Conservation (phyloP, 2,888 invertebrate genomes). For the Ophion ellenae region DNA sequence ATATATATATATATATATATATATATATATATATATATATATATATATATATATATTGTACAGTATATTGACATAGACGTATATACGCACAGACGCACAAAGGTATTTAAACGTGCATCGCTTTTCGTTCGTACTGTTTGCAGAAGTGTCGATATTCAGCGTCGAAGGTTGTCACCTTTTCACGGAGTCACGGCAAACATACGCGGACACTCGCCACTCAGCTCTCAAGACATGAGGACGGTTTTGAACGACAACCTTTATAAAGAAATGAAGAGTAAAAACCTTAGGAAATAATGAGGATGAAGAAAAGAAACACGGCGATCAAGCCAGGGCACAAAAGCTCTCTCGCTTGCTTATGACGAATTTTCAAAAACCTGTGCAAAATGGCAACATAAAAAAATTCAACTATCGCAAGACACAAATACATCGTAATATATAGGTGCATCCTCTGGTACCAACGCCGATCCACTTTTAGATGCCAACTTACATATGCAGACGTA, state of each 20-base stretch:
- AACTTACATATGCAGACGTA: constrained; percentile 44
- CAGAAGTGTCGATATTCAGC: constrained; percentile 97
- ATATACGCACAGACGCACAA: neutral
- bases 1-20: neutral
- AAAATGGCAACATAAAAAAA: constrained; percentile 41
- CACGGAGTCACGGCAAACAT: constrained; percentile 88
- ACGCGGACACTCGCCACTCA: constrained; percentile 88
- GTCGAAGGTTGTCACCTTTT: constrained; percentile 95
- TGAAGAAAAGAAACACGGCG: constrained; percentile 11
- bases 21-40: neutral
- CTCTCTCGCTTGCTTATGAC: constrained; percentile 4
- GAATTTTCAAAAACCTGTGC: constrained; percentile 15
- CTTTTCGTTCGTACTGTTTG: constrained; percentile 83
- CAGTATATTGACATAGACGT: neutral
- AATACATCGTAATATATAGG: constrained; percentile 27
- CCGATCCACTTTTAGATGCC: constrained; percentile 61
- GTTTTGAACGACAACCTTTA: constrained; percentile 57
- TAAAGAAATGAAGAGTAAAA: constrained; percentile 40
- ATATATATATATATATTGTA: neutral
- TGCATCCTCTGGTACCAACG: constrained; percentile 54
- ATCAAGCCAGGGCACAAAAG: constrained; percentile 3
- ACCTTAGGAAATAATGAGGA: constrained; percentile 59
- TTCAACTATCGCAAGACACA: constrained; percentile 37
- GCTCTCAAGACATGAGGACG: constrained; percentile 84
- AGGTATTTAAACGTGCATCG: neutral